phyloP scores from a whole-genome alignment of 2,888 invertebrate genomes.

The Ptilodon capucinus region DNA sequence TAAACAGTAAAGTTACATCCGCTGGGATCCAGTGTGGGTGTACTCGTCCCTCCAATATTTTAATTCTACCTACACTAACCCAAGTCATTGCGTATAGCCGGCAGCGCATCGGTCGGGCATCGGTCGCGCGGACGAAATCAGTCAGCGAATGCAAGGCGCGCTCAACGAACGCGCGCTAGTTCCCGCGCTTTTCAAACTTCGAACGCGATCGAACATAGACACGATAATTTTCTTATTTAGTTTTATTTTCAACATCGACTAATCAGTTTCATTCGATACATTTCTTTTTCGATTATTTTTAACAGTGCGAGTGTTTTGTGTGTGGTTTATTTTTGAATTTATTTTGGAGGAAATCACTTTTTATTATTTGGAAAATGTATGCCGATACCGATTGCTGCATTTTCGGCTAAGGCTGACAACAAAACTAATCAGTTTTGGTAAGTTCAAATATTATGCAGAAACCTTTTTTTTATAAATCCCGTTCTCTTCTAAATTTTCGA shows the following conservation, averaged over 20 bases:
- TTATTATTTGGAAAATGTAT: conserved; percentile 22
- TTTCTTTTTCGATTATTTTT: conserved; percentile 17
- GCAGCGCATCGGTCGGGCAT: conserved; percentile 15
- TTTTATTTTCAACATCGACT: conserved; percentile 19
- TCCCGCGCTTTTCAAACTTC: conserved; percentile 44
- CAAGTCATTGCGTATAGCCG: conserved; percentile 12
- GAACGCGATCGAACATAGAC: conserved; percentile 50
- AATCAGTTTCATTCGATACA: conserved; percentile 6
- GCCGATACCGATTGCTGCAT: conserved; percentile 24
- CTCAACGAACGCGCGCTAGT: conserved; percentile 41
- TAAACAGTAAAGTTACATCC: conserved; percentile 52
- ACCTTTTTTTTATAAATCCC: too few relatives aligned
- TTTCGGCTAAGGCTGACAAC: conserved; percentile 24
- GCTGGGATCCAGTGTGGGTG: conserved; percentile 33
- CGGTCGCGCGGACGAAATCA: conserved; percentile 28
- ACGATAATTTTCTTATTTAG: conserved; percentile 31
- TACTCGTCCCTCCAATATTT: conserved; percentile 45
- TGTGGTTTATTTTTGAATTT: conserved; percentile 24
- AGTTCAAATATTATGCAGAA: conserved; percentile 6
- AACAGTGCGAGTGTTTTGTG: conserved; percentile 31
- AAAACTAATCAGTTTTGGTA: conserved; percentile 23
- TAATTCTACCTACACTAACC: conserved; percentile 18
- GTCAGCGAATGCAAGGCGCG: conserved; percentile 52
- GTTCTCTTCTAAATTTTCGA: too few relatives aligned
- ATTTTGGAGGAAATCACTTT: conserved; percentile 8